These are phyloP conservation scores for Prorops nasuta DNA, from an alignment of 1,140 invertebrate species.

Conservation along the genomic window DNA sequence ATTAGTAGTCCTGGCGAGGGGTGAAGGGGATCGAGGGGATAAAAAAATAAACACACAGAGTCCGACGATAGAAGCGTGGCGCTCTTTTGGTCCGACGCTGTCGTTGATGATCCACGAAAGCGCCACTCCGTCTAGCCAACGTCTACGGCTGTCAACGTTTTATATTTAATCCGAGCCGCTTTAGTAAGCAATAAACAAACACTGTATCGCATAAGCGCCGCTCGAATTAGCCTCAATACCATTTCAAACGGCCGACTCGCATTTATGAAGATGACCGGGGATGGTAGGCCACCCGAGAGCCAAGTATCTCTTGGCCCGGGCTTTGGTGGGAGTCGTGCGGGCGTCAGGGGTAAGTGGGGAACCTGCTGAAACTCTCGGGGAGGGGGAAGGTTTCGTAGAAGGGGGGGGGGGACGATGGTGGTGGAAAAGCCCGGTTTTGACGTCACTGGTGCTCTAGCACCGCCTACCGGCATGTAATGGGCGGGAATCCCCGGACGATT, in stretches of 20 bases:
- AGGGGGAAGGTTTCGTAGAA: conserved; percentile 8
- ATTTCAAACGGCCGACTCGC: conserved; percentile 51
- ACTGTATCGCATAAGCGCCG: conserved; percentile 51
- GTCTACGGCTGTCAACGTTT: conserved; percentile 52
- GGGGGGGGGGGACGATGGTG: conserved; percentile 14
- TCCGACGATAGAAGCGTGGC: too few species aligned
- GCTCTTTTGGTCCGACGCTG: too few species aligned
- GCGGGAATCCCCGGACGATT: conserved; percentile 53
- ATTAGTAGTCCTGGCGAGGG: too few species aligned
- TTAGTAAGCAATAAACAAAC: conserved; percentile 58
- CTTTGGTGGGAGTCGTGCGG: too few species aligned
- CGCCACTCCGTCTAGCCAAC: conserved; percentile 55
- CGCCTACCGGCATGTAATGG: conserved; percentile 50
- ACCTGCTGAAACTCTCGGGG: conserved; percentile 1
- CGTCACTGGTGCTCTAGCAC: conserved; percentile 40
- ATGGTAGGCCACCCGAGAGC: conserved; percentile 46
- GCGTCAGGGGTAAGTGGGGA: too few species aligned
- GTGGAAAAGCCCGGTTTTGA: conserved; percentile 28
- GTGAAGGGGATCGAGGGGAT: too few species aligned
- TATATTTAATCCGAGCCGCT: conserved; percentile 56
- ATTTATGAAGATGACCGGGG: conserved; percentile 54
- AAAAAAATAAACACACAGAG: neutral
- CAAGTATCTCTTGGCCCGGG: too few species aligned
- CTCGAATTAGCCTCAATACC: conserved; percentile 57
- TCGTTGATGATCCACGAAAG: conserved; percentile 26